phyloP scores from a whole-genome alignment of 1,140 invertebrate species.

The Zophobas atratus region DNA sequence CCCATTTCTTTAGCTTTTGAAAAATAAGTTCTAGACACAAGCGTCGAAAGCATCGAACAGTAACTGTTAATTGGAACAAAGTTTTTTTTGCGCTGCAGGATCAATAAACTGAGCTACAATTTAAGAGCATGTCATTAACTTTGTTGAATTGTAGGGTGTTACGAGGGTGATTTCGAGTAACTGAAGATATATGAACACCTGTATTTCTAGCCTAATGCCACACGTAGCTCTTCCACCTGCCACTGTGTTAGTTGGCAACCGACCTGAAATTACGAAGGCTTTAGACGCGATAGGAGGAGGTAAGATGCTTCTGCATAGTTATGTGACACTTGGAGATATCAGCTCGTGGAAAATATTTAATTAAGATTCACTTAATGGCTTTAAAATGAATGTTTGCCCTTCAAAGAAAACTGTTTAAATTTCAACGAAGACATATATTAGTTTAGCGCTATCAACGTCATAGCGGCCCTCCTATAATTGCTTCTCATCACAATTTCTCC shows the following conservation, averaged over 20 bases:
- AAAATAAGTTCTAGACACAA: slow-evolving; percentile 6
- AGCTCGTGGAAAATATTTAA: slow-evolving; percentile 65
- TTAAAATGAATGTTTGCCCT: slow-evolving; percentile 63
- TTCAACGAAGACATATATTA: slow-evolving; percentile 56
- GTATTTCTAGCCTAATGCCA: slow-evolving; percentile 51
- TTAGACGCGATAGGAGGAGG: not conserved
- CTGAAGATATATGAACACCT: slow-evolving; percentile 57
- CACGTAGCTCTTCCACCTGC: slow-evolving; percentile 50
- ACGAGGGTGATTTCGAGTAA: slow-evolving; percentile 49
- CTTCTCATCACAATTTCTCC: slow-evolving; percentile 15
- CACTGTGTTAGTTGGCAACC: slow-evolving; percentile 42
- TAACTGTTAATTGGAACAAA: not conserved
- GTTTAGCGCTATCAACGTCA: slow-evolving; percentile 50
- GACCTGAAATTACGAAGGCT: slow-evolving; percentile 40
- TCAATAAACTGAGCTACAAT: slow-evolving; percentile 20
- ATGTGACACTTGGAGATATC: slow-evolving; percentile 67
- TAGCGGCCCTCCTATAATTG: slow-evolving; percentile 38
- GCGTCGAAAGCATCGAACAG: not conserved
- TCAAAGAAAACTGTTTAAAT: slow-evolving; percentile 57
- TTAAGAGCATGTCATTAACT: slow-evolving; percentile 29
- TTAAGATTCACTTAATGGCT: slow-evolving; percentile 66
- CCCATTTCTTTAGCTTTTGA: slow-evolving; percentile 23
- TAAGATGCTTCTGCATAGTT: slow-evolving; percentile 62
- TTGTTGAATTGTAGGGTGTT: slow-evolving; percentile 41
- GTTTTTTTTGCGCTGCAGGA: not conserved